These are phyloP conservation scores for Brachynemurus nebulosus DNA, from an alignment of 2,888 invertebrate species.

Conservation along the genomic window DNA sequence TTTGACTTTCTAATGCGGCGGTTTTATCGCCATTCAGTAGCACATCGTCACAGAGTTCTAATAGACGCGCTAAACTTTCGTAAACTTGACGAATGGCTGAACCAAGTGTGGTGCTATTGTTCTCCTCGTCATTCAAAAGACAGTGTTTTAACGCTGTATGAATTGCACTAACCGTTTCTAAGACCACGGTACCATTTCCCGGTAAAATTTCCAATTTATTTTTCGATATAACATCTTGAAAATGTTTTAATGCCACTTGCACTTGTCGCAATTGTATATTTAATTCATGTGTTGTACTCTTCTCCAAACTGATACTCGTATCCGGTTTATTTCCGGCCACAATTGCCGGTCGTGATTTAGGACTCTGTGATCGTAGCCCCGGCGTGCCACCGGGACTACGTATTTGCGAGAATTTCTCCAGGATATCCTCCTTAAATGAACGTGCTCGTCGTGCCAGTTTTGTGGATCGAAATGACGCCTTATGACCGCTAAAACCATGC, in stretches of 20 bases:
- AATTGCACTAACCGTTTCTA: slow-evolving; percentile 83
- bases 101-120: slow-evolving; percentile 47
- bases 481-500: slow-evolving; percentile 49
- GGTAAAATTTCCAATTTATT: slow-evolving; percentile 87
- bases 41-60: slow-evolving; percentile 82
- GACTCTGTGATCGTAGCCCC: slow-evolving; percentile 30
- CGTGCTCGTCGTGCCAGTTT: slow-evolving; percentile 77
- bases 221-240: slow-evolving; percentile 84
- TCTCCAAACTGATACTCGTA: slow-evolving; percentile 40
- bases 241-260: slow-evolving; percentile 68
- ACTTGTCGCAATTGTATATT: slow-evolving; percentile 64
- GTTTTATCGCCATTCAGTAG: slow-evolving; percentile 58
- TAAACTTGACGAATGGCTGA: slow-evolving; percentile 79
- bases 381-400: slow-evolving; percentile 46
- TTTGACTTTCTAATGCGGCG: slow-evolving; percentile 45
- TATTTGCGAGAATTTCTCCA: slow-evolving; percentile 83
- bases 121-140: slow-evolving; percentile 9
- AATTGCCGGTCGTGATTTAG: slow-evolving; percentile 24
- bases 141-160: slow-evolving; percentile 39
- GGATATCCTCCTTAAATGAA: slow-evolving; percentile 84
- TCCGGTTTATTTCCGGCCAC: slow-evolving; percentile 27
- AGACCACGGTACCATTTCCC: slow-evolving; percentile 83
- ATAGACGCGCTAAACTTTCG: slow-evolving; percentile 70
- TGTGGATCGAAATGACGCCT: slow-evolving; percentile 65
- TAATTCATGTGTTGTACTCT: slow-evolving; percentile 51